phyloP scores from a whole-genome alignment of 2,797 vertebrate genomes.

The Premnoplex brunnescens region DNA sequence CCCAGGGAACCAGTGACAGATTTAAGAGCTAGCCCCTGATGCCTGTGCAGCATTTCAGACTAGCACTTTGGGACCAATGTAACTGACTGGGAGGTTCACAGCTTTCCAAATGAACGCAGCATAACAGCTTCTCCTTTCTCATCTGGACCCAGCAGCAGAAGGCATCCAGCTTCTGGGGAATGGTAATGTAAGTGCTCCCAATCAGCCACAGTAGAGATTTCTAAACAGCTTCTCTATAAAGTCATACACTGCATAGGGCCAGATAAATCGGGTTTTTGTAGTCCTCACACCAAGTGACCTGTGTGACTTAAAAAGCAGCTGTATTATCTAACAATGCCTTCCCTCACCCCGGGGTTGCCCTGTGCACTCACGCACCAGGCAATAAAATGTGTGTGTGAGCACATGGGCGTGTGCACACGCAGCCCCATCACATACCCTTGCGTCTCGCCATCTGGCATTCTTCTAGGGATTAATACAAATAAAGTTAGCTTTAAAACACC shows the following conservation, averaged over 20 bases:
- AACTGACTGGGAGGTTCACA: not conserved
- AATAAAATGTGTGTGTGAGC: not conserved
- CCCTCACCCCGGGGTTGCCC: not conserved
- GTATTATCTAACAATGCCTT: not conserved
- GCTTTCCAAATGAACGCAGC: not conserved
- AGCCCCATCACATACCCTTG: not conserved
- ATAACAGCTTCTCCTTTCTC: not conserved
- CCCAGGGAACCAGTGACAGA: not conserved
- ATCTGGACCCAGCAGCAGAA: not conserved
- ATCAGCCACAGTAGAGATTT: not conserved
- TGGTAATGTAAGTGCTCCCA: not conserved
- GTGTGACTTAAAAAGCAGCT: not conserved
- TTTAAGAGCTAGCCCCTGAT: slow-evolving; percentile 1
- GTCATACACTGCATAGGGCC: not conserved
- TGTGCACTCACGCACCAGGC: not conserved
- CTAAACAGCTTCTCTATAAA: not conserved
- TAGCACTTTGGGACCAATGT: not conserved
- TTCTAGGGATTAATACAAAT: slow-evolving; percentile 24
- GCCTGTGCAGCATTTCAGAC: not conserved
- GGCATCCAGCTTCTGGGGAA: not conserved
- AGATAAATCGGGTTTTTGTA: not conserved
- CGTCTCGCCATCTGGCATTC: not conserved
- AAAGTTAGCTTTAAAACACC: not conserved
- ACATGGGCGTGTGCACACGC: not conserved
- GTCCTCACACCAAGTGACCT: not conserved